phyloP scores from a whole-genome alignment of 2,888 invertebrate species.

The Pomacea canaliculata region DNA sequence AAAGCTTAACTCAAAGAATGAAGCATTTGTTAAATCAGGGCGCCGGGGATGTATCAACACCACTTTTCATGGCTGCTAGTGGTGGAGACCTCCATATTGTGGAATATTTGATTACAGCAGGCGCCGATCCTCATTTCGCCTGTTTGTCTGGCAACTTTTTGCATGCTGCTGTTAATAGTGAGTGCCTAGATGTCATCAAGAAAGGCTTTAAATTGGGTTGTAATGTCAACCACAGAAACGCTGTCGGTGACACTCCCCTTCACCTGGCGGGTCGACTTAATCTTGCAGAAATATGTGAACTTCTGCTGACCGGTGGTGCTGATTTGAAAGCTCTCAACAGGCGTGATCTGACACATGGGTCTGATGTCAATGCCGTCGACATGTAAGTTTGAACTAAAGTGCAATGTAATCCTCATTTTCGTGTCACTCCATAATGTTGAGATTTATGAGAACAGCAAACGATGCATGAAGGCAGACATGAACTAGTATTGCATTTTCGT shows the following conservation, averaged over 20 bases:
- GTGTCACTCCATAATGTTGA: too few species aligned
- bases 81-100: conserved; percentile 39
- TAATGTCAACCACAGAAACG: conserved; percentile 40
- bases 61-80: conserved; percentile 43
- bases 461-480: too few species aligned
- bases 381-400: conserved; percentile 33
- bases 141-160: conserved; percentile 44
- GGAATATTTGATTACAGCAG: conserved; percentile 36
- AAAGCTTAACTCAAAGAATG: not conserved
- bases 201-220: conserved; percentile 39
- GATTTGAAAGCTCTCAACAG: conserved; percentile 43
- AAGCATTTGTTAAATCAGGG: conserved; percentile 10
- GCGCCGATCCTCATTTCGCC: conserved; percentile 38
- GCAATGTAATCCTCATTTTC: too few species aligned
- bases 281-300: conserved; percentile 34
- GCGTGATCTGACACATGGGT: too few species aligned
- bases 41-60: conserved; percentile 34
- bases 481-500: too few species aligned
- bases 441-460: too few species aligned
- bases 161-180: conserved; percentile 44
- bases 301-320: conserved; percentile 40
- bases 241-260: conserved; percentile 46
- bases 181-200: conserved; percentile 34
- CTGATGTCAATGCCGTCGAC: conserved; percentile 45
- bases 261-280: conserved; percentile 32